Evolutionary conservation across 2,888 invertebrate genomes (phyloP).

Genomic region (Lycia hirtaria): DNA sequence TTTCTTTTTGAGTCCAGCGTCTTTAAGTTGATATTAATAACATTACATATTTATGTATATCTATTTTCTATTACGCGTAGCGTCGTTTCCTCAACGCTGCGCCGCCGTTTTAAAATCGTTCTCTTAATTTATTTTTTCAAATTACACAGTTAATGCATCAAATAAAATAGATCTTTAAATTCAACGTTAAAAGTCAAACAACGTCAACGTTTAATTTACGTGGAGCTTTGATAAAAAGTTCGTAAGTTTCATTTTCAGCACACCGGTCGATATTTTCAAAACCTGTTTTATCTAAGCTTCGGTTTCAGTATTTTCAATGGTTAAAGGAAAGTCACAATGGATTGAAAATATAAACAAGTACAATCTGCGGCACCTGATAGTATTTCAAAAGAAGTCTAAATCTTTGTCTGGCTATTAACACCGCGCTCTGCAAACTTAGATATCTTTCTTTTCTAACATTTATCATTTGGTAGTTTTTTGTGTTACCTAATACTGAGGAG

Average conservation of each 20-base stretch:
- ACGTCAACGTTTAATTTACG: constrained; percentile 16
- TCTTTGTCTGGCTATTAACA: not conserved
- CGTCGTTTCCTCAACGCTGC: not conserved
- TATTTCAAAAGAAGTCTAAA: not conserved
- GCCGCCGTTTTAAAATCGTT: no score
- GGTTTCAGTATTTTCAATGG: constrained; percentile 7
- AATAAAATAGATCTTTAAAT: not conserved
- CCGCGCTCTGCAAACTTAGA: not conserved
- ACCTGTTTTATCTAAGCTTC: not conserved
- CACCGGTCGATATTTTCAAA: constrained; percentile 15
- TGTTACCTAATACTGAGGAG: no score
- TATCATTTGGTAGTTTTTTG: not conserved
- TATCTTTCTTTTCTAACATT: not conserved
- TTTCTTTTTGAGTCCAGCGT: no score
- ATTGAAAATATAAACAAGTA: not conserved
- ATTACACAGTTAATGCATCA: not conserved
- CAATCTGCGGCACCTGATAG: not conserved
- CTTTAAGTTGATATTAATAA: no score
- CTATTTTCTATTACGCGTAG: no score
- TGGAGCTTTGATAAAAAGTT: constrained; percentile 15
- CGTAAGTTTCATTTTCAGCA: constrained; percentile 8
- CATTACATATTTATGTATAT: no score
- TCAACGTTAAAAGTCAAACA: constrained; percentile 6
- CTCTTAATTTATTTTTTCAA: not conserved
- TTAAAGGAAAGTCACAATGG: not conserved